Evolutionary conservation across 2,113 vertebrate genomes (phyloP).

Genomic region (Lonchura striata): DNA sequence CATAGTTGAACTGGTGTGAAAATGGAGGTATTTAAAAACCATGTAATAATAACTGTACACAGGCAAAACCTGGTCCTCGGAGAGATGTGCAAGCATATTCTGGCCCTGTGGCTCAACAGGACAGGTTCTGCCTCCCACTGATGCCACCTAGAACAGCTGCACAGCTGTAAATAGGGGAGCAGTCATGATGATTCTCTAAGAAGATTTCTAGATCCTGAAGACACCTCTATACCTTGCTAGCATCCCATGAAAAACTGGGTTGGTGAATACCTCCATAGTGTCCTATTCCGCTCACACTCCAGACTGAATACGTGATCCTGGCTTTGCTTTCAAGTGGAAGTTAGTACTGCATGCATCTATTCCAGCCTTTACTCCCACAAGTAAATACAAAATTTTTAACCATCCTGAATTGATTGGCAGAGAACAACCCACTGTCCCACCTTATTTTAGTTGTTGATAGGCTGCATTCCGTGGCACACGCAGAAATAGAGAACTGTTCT

Average conservation of each 20-base stretch:
- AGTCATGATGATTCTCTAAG: background rate
- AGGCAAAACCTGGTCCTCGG: background rate
- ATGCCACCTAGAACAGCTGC: background rate
- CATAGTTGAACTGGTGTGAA: background rate
- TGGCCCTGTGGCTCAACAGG: background rate
- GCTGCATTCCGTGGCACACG: rapidly evolving
- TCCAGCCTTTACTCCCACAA: background rate
- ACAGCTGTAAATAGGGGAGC: background rate
- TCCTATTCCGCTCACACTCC: background rate
- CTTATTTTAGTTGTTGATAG: background rate
- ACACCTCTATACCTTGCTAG: background rate
- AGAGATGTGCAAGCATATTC: background rate
- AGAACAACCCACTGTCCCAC: background rate
- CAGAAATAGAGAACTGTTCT: background rate
- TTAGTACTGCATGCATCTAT: background rate
- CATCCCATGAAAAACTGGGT: background rate
- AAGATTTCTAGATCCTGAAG: background rate
- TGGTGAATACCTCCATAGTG: rapidly evolving
- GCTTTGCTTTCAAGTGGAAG: background rate
- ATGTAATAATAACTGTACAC: background rate
- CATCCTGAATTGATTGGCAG: background rate
- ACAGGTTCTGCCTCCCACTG: background rate
- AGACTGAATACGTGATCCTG: background rate
- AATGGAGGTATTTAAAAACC: background rate
- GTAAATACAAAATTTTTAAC: background rate